Evolutionary conservation across 2,888 invertebrate species (phyloP).

Genomic region (Drosophila antonietae): DNA sequence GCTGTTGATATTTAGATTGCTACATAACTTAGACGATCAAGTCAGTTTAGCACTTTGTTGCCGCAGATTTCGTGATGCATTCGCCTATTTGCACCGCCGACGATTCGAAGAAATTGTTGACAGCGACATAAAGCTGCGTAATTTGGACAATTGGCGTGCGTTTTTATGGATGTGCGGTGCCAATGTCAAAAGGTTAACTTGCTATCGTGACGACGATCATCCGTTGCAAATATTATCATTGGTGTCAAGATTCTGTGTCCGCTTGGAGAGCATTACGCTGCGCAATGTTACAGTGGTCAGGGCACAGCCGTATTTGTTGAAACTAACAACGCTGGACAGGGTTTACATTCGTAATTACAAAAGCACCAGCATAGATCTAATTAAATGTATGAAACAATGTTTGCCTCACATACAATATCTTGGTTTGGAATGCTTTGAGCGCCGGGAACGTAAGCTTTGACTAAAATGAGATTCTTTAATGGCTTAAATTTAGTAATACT

Average conservation of each 20-base stretch:
- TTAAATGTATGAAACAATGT: conserved; percentile 44
- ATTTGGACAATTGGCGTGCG: conserved; percentile 63
- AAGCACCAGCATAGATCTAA: conserved; percentile 62
- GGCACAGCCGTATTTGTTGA: conserved; percentile 49
- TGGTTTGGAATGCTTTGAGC: conserved; percentile 62
- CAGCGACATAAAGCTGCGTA: conserved; percentile 53
- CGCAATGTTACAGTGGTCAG: conserved; percentile 57
- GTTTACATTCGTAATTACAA: conserved; percentile 65
- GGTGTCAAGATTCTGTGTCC: conserved; percentile 51
- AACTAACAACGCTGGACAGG: conserved; percentile 41
- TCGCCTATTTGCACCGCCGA: conserved; percentile 51
- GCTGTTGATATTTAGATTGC: conserved; percentile 56
- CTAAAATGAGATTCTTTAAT: too few species aligned
- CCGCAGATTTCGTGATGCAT: conserved; percentile 63
- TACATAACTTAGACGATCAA: conserved; percentile 62
- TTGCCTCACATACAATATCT: conserved; percentile 52
- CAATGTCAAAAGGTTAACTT: conserved; percentile 50
- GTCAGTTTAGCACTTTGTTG: conserved; percentile 64
- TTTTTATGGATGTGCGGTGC: conserved; percentile 64
- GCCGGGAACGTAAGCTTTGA: conserved; percentile 53
- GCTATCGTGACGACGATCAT: conserved; percentile 64
- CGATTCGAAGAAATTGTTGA: conserved; percentile 58
- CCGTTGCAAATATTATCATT: conserved; percentile 59
- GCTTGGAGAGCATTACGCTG: conserved; percentile 56
- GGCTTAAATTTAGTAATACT: not conserved